Evolutionary conservation across 2,113 vertebrate species (phyloP).

Genomic region (Pseudopipra pipra): DNA sequence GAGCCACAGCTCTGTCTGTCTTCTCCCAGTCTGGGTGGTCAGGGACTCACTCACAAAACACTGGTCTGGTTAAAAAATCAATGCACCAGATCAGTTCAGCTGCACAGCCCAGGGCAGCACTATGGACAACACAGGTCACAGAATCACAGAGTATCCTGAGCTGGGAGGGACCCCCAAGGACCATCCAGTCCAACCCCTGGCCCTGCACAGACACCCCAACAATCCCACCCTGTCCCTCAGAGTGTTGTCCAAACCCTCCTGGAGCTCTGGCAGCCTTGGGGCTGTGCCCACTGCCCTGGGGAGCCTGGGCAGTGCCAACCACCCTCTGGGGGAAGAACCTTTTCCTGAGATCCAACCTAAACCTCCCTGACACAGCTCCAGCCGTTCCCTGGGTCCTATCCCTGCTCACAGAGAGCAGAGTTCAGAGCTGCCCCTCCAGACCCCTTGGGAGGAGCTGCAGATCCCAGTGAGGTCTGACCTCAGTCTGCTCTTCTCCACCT

Average conservation of each 20-base stretch:
- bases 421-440: background rate
- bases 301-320: background rate
- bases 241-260: fast-evolving
- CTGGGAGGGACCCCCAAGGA: background rate
- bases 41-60: background rate
- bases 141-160: background rate
- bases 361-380: background rate
- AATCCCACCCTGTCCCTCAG: background rate
- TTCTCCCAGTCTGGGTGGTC: background rate
- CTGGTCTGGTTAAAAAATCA: background rate
- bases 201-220: background rate
- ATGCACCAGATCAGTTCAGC: background rate
- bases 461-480: background rate
- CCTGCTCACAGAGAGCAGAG: background rate
- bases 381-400: background rate
- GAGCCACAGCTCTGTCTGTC: background rate
- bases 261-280: background rate
- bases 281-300: background rate
- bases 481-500: background rate
- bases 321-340: background rate
- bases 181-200: fast-evolving
- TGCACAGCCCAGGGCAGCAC: background rate
- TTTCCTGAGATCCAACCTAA: fast-evolving
- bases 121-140: background rate
- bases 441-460: background rate